Evolutionary conservation across 2,888 invertebrate species (phyloP).

Genomic region (Campoletis raptor): DNA sequence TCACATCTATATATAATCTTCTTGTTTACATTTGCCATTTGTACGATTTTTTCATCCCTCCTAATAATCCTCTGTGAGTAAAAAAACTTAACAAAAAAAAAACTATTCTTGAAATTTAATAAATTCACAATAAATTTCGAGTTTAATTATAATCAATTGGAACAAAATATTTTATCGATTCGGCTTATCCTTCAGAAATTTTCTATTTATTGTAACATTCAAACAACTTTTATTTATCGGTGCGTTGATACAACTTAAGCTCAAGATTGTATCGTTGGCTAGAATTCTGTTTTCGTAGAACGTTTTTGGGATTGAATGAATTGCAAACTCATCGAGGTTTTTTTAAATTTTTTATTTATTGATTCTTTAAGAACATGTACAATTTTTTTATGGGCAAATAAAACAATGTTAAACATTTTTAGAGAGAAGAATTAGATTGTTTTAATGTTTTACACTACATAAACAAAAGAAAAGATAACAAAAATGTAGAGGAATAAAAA

Average conservation of each 20-base stretch:
- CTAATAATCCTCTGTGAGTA: neutral
- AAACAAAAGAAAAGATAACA: neutral
- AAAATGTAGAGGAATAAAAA: slow-evolving; percentile 45
- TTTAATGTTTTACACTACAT: neutral
- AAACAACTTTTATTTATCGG: neutral
- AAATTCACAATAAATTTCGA: neutral
- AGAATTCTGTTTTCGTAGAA: too few species aligned
- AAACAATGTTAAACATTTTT: too few species aligned
- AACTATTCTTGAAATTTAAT: neutral
- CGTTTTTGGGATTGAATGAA: too few species aligned
- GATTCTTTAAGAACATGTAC: too few species aligned
- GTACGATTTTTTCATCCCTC: neutral
- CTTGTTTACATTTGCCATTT: neutral
- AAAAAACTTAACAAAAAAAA: neutral
- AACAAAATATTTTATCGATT: neutral
- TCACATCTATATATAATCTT: neutral
- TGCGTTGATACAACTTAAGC: neutral
- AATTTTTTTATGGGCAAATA: too few species aligned
- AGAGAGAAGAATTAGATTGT: neutral
- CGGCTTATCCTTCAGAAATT: neutral
- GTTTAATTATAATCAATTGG: neutral
- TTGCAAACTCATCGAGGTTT: too few species aligned
- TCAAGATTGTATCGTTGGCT: too few species aligned
- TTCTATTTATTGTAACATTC: neutral
- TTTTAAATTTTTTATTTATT: too few species aligned